Conservation (phyloP, 1,140 invertebrate genomes). For the Leguminivora glycinivorella region DNA sequence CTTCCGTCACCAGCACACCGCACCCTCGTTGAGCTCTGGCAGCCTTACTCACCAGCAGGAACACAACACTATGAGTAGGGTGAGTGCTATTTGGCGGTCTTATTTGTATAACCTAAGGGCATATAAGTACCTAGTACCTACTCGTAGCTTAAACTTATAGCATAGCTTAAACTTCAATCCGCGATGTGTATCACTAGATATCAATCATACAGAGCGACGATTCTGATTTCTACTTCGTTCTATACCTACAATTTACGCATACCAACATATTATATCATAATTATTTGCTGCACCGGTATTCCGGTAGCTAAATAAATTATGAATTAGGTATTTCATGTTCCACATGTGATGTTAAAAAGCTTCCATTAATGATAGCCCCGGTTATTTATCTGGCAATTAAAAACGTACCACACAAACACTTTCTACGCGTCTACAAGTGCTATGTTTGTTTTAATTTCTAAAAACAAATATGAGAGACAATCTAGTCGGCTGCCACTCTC, state of each 20-base stretch:
- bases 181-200: too few relatives aligned
- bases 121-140: neutral
- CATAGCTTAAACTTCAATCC: too few relatives aligned
- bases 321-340: neutral
- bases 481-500: slow-evolving; percentile 48
- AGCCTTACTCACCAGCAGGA: too few relatives aligned
- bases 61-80: too few relatives aligned
- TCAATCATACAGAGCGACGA: too few relatives aligned
- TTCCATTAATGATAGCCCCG: neutral
- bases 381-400: slow-evolving; percentile 43
- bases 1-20: too few relatives aligned
- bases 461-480: slow-evolving; percentile 54
- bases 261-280: too few relatives aligned
- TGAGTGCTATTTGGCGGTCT: too few relatives aligned
- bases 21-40: too few relatives aligned
- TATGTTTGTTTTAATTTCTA: slow-evolving; percentile 64
- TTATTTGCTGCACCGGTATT: neutral
- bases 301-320: neutral
- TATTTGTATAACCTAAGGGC: neutral
- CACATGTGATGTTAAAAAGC: slow-evolving; percentile 1
- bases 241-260: neutral
- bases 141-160: too few relatives aligned
- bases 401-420: slow-evolving; percentile 51
- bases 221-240: neutral
- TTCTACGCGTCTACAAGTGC: slow-evolving; percentile 49